phyloP scores from a whole-genome alignment of 2,113 vertebrate genomes.

The Caranx melampygus region DNA sequence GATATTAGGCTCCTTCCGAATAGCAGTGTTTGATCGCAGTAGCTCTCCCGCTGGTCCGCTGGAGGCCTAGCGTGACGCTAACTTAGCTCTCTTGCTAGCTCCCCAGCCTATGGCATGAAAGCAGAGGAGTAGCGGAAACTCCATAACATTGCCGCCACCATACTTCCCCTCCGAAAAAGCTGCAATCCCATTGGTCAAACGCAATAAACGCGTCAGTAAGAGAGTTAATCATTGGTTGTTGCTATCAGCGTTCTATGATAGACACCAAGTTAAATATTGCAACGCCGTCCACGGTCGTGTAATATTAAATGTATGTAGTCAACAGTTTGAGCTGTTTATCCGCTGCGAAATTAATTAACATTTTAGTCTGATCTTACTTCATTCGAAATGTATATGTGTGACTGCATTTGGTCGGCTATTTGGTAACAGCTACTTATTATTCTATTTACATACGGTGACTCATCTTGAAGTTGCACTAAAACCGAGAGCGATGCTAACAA shows the following conservation, averaged over 20 bases:
- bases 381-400: neutral
- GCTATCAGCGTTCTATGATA: conserved; percentile 9
- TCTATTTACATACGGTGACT: conserved; percentile 47
- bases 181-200: conserved; percentile 48
- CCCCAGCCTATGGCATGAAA: conserved; percentile 74
- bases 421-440: conserved; percentile 21
- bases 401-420: neutral
- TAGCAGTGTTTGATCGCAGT: conserved; percentile 39
- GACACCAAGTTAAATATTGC: conserved; percentile 35
- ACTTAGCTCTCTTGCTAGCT: conserved; percentile 77
- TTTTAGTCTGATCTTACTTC: neutral
- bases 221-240: conserved; percentile 40
- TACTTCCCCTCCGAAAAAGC: conserved; percentile 49
- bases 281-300: neutral
- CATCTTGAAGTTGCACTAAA: conserved; percentile 41
- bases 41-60: conserved; percentile 54
- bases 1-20: conserved; percentile 53
- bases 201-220: neutral
- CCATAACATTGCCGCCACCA: conserved; percentile 81
- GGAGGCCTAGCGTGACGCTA: conserved; percentile 77
- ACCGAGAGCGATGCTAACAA: neutral
- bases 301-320: neutral
- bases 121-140: conserved; percentile 76
- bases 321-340: neutral
- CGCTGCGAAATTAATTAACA: neutral